Evolutionary conservation across 2,797 vertebrate genomes (phyloP).

Genomic region (Xiphorhynchus erythropygius): DNA sequence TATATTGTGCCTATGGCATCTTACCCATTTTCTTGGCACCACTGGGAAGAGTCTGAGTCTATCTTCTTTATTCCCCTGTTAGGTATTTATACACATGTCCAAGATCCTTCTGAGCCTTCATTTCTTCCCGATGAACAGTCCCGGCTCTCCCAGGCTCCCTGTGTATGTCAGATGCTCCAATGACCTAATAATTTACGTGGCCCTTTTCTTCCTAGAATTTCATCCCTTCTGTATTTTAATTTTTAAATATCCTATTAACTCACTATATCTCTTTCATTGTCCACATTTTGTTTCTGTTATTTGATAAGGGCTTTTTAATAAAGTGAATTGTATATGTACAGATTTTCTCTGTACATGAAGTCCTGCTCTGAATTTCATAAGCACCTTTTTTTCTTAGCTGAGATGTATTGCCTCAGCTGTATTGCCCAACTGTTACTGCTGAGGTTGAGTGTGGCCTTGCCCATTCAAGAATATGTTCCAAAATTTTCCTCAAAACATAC

Average conservation of each 20-base stretch:
- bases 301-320: background rate
- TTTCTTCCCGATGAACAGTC: background rate
- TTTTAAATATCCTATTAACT: background rate
- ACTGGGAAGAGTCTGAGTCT: background rate
- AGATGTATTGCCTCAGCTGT: background rate
- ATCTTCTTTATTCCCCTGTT: fast-evolving
- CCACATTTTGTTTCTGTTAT: background rate
- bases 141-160: background rate
- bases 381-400: background rate
- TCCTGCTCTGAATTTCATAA: background rate
- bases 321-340: background rate
- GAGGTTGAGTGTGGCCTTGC: fast-evolving
- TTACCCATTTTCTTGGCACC: background rate
- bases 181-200: background rate
- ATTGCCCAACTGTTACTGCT: fast-evolving
- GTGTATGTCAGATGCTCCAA: background rate
- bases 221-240: background rate
- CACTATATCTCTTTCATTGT: fast-evolving
- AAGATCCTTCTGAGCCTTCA: background rate
- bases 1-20: background rate
- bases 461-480: fast-evolving
- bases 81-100: background rate
- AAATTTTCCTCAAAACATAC: background rate
- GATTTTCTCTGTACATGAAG: background rate
- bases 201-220: background rate